Conservation (phyloP, 2,113 vertebrate genomes). For the Cnemophilus loriae region DNA sequence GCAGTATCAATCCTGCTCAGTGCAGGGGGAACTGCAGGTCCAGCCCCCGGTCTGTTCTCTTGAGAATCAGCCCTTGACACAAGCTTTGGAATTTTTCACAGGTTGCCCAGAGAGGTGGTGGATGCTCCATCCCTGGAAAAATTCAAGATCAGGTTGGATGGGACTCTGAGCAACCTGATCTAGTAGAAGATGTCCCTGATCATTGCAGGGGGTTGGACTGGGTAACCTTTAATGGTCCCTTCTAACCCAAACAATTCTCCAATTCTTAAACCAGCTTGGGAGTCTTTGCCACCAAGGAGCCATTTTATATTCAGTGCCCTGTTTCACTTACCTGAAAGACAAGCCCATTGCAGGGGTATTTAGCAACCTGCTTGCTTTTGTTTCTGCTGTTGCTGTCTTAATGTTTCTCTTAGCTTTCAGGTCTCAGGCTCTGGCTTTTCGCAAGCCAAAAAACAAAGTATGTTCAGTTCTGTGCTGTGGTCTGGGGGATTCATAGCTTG, state of each 20-base stretch:
- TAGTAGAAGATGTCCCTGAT: neutral
- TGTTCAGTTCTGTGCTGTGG: neutral
- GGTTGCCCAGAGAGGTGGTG: neutral
- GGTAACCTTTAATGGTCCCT: neutral
- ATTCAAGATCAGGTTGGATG: neutral
- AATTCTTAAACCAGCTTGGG: neutral
- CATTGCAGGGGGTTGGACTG: neutral
- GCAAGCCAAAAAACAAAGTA: neutral
- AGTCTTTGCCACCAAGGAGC: neutral
- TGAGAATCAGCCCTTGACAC: neutral
- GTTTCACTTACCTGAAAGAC: neutral
- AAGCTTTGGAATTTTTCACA: neutral
- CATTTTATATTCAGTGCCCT: neutral
- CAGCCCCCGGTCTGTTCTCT: fast-evolving
- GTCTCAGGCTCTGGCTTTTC: neutral
- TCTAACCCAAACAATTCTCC: neutral
- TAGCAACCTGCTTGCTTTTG: neutral
- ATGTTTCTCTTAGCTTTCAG: neutral
- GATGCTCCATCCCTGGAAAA: neutral
- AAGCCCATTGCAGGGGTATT: neutral
- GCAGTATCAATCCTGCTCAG: neutral
- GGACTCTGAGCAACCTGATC: neutral
- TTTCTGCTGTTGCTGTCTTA: neutral
- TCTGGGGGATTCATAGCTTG: neutral
- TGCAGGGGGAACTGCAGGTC: neutral